Evolutionary conservation across 2,797 vertebrate species (phyloP).

Genomic region (Artibeus jamaicensis): DNA sequence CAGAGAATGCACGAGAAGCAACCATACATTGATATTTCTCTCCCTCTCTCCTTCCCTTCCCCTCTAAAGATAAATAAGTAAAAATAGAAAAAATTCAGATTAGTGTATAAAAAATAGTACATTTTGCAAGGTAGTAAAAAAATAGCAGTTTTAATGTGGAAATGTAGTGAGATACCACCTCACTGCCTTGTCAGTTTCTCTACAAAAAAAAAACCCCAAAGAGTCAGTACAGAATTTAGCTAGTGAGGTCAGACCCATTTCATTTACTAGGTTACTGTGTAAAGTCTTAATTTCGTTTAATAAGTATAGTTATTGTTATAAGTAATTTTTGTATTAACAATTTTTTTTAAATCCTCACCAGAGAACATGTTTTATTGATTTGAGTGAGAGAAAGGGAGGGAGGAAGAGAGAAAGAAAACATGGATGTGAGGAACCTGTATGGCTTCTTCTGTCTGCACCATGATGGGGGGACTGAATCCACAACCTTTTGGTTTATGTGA

Average conservation of each 20-base stretch:
- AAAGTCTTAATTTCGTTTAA: neutral
- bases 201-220: neutral
- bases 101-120: neutral
- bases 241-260: neutral
- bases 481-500: neutral
- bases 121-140: constrained; percentile 28
- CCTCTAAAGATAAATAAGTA: too few relatives aligned
- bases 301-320: neutral
- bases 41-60: too few relatives aligned
- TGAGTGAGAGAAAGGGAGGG: neutral
- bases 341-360: neutral
- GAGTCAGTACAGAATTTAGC: neutral
- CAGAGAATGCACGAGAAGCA: too few relatives aligned
- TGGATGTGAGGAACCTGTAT: neutral
- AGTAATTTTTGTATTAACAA: neutral
- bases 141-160: neutral
- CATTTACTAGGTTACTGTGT: neutral
- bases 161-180: neutral
- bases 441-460: neutral
- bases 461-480: neutral
- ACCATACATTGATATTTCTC: too few relatives aligned
- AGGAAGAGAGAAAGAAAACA: neutral
- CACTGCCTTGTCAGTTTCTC: too few relatives aligned
- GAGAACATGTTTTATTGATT: neutral
- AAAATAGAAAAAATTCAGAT: too few relatives aligned